A percentile compares a stretch with the other conserved stretches of the same genome.
These are phyloP conservation scores for Rhea pennata DNA, from an alignment of 2,113 vertebrate species.

Conservation along the genomic window DNA sequence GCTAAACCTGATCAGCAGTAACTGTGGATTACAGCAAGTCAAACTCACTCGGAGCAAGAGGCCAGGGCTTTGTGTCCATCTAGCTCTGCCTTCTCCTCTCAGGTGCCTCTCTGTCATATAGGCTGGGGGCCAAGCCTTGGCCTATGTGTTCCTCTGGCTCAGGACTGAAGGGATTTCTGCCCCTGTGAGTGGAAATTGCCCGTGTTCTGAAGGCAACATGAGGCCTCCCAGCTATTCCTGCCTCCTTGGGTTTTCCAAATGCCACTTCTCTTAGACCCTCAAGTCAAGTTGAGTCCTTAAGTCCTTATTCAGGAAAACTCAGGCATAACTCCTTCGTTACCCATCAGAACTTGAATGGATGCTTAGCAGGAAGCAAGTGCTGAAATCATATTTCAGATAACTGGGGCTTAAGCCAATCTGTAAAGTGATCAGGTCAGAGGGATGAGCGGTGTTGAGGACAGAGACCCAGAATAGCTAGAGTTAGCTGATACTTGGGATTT, in stretches of 20 bases:
- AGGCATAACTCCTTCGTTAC: background rate
- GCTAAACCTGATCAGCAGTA: background rate
- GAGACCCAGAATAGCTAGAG: background rate
- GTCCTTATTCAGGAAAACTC: background rate
- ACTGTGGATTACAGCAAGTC: background rate
- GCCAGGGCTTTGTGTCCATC: background rate
- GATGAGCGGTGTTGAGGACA: rapidly evolving
- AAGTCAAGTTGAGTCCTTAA: background rate
- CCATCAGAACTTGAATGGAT: background rate
- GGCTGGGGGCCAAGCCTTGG: background rate
- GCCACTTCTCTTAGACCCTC: background rate
- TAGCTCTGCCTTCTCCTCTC: background rate
- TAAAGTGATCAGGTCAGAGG: background rate
- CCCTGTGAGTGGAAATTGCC: background rate
- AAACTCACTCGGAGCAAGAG: rapidly evolving
- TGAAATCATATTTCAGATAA: background rate
- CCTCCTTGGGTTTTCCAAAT: background rate
- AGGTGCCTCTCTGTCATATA: background rate
- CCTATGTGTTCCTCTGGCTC: background rate
- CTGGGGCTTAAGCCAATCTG: background rate
- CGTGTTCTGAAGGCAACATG: background rate
- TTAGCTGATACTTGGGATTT: background rate
- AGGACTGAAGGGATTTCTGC: background rate
- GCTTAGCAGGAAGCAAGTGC: background rate
- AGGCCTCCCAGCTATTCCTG: background rate